Evolutionary conservation across 2,113 vertebrate genomes (phyloP).

Genomic region (Rynchops niger): DNA sequence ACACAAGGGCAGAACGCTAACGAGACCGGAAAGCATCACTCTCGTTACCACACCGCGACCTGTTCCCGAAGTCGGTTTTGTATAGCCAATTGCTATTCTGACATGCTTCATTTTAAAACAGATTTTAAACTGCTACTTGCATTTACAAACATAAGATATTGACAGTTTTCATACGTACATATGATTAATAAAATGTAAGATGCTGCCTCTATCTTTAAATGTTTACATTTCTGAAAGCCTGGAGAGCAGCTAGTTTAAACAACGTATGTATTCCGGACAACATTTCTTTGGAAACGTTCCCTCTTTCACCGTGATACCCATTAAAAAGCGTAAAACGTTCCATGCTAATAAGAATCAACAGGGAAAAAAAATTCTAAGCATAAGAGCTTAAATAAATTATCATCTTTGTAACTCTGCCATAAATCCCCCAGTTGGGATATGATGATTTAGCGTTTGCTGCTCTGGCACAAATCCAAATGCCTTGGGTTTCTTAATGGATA

Average conservation of each 20-base stretch:
- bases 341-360: constrained; percentile 68
- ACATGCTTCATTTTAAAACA: constrained; percentile 19
- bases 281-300: neutral
- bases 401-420: constrained; percentile 47
- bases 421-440: constrained; percentile 25
- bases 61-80: neutral
- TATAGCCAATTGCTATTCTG: constrained; percentile 20
- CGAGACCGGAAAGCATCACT: neutral
- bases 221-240: neutral
- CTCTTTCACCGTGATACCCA: constrained; percentile 17
- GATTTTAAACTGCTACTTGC: constrained; percentile 46
- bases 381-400: constrained; percentile 59
- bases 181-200: constrained; percentile 9
- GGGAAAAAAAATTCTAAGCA: constrained; percentile 41
- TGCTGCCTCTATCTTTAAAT: neutral
- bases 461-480: constrained; percentile 5
- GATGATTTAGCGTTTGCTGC: constrained; percentile 20
- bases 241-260: constrained; percentile 47
- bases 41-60: neutral
- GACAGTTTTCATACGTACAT: neutral
- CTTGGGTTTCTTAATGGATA: constrained; percentile 23
- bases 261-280: neutral
- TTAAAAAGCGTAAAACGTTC: constrained; percentile 63
- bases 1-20: neutral
- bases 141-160: constrained; percentile 26